These are phyloP conservation scores for Halisarca cf. caerulea DNA, from an alignment of 37 sponge, comb jelly and placozoan species.

Conservation along the genomic window DNA sequence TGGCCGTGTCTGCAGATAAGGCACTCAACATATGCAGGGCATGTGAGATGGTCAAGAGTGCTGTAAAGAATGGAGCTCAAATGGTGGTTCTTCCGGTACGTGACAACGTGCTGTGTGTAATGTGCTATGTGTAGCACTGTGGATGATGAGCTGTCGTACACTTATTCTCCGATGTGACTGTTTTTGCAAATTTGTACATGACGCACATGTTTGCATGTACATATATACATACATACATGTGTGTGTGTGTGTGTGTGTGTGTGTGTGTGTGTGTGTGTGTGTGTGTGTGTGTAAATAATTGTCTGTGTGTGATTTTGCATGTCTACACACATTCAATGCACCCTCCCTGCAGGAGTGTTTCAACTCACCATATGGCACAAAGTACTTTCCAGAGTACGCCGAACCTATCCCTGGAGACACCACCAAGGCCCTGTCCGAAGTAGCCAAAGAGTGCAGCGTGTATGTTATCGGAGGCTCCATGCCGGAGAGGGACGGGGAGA, in stretches of 20 bases:
- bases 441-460: conserved; percentile 83
- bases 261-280: no score
- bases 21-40: conserved; percentile 73
- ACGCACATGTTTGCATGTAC: no score
- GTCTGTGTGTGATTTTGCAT: no score
- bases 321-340: neutral
- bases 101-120: neutral
- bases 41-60: conserved; percentile 63
- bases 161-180: no score
- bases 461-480: conserved; percentile 94
- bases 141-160: no score
- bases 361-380: conserved; percentile 92
- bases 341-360: conserved; percentile 85
- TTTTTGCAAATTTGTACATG: no score
- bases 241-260: no score
- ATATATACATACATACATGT: no score
- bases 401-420: conserved; percentile 84
- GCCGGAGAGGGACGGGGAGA: conserved; percentile 86
- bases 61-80: conserved; percentile 78
- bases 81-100: conserved; percentile 86
- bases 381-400: conserved; percentile 88
- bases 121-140: neutral
- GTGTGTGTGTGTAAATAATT: neutral
- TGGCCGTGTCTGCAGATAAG: conserved; percentile 80
- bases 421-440: conserved; percentile 46